Percentiles rank a stretch among this genome's conserved stretches.
These are phyloP conservation scores for Paraescarpia echinospica DNA, from an alignment of 1,140 invertebrate species.

Conservation along the genomic window DNA sequence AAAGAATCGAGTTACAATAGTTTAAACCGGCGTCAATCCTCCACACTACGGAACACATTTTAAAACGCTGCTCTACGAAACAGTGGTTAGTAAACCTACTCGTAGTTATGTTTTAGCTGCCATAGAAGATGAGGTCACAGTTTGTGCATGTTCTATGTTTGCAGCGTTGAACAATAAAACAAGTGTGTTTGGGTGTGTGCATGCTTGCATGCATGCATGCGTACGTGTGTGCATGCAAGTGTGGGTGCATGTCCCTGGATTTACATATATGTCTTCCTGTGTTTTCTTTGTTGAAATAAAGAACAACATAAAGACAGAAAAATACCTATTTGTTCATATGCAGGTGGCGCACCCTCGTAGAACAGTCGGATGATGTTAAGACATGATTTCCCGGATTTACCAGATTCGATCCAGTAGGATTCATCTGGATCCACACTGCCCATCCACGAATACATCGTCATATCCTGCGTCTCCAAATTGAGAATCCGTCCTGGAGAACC, in stretches of 20 bases:
- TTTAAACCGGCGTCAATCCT: too few relatives aligned
- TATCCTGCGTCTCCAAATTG: conserved; percentile 18
- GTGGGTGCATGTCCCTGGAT: too few relatives aligned
- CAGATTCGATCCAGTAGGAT: background rate
- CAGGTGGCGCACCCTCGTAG: too few relatives aligned
- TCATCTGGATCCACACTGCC: conserved; percentile 12
- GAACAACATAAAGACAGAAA: background rate
- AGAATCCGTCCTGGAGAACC: conserved; percentile 12
- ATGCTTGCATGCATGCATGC: too few relatives aligned
- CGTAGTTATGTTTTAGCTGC: background rate
- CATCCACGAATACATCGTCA: conserved; percentile 7
- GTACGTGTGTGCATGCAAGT: background rate
- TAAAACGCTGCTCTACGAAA: too few relatives aligned
- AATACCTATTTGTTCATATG: conserved; percentile 4
- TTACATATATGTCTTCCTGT: background rate
- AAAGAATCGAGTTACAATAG: too few relatives aligned
- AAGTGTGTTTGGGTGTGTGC: background rate
- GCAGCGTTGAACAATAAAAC: background rate
- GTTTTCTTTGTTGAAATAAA: background rate
- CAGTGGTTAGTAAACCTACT: too few relatives aligned
- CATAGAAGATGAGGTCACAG: background rate
- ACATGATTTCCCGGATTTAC: background rate
- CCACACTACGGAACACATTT: too few relatives aligned
- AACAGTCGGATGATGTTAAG: conserved; percentile 19
- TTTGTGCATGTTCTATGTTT: background rate